A percentile compares a stretch with the other conserved stretches of the same genome.
Evolutionary conservation across 2,113 vertebrate genomes (phyloP).

Genomic region (Bagarius yarrelli): DNA sequence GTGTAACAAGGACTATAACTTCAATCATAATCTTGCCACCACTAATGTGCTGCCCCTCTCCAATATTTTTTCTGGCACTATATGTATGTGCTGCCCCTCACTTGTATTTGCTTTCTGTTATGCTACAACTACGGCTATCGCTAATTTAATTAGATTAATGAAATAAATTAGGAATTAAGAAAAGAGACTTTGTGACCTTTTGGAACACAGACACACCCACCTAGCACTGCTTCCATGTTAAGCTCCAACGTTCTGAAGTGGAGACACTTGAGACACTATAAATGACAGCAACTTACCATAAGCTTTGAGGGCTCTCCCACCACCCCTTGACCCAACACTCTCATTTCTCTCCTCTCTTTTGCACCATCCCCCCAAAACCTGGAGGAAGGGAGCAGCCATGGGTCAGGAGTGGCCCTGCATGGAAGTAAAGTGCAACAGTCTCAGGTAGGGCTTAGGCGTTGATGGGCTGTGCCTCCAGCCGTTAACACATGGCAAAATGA

Average conservation of each 20-base stretch:
- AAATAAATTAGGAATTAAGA: conserved; percentile 38
- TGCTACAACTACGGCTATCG: too few relatives aligned
- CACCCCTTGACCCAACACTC: conserved; percentile 52
- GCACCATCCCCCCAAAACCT: conserved; percentile 31
- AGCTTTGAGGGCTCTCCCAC: conserved; percentile 60
- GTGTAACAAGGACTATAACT: conserved; percentile 34
- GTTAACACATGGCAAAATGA: conserved; percentile 38
- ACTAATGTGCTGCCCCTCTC: background rate
- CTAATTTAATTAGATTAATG: background rate
- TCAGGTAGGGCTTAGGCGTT: conserved; percentile 44
- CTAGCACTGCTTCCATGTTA: conserved; percentile 53
- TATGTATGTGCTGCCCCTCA: too few relatives aligned
- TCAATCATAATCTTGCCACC: background rate
- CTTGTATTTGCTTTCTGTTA: too few relatives aligned
- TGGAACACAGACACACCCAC: conserved; percentile 63
- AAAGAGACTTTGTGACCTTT: conserved; percentile 58
- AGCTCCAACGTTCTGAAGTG: conserved; percentile 77
- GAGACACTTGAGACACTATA: conserved; percentile 79
- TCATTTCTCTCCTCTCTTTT: background rate
- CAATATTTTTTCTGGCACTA: too few relatives aligned
- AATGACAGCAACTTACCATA: conserved; percentile 79
- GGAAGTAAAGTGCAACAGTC: conserved; percentile 31
- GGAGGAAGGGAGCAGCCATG: conserved; percentile 20
- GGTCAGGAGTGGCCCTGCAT: conserved; percentile 42
- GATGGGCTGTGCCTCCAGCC: conserved; percentile 24